Percentiles rank a stretch among this genome's conserved stretches.
phyloP scores from a whole-genome alignment of 2,797 vertebrate species.

The Myripristis murdjan region DNA sequence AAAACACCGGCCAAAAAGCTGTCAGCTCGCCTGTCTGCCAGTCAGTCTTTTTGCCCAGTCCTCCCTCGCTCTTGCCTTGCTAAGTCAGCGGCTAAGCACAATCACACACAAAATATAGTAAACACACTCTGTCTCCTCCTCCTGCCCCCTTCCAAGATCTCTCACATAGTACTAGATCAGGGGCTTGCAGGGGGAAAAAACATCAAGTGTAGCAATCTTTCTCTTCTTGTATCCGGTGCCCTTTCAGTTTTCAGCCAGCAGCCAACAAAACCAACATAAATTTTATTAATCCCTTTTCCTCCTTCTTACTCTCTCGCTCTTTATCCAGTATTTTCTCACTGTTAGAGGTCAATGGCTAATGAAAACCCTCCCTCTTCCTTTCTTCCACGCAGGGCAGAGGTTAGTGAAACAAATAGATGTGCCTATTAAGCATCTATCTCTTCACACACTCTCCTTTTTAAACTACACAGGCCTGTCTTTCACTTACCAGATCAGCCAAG shows the following conservation, averaged over 20 bases:
- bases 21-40: slow-evolving; percentile 36
- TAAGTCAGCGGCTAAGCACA: slow-evolving; percentile 24
- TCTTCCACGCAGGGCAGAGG: neutral
- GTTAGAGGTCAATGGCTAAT: slow-evolving; percentile 16
- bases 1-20: slow-evolving; percentile 37
- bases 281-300: slow-evolving; percentile 4
- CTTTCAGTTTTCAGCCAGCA: no score
- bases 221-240: slow-evolving; percentile 13
- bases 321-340: neutral
- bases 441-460: no score
- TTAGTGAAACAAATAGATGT: neutral
- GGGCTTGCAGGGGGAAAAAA: no score
- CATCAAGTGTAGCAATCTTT: no score
- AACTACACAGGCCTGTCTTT: no score
- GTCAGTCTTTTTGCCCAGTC: slow-evolving; percentile 21
- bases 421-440: no score
- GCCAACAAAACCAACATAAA: neutral
- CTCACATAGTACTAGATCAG: slow-evolving; percentile 10
- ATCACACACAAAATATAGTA: slow-evolving; percentile 4
- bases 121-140: slow-evolving; percentile 8
- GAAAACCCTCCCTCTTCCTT: neutral
- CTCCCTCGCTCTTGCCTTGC: slow-evolving; percentile 12
- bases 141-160: neutral
- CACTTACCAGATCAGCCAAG: no score
- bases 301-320: no score